Evolutionary conservation across 1,140 invertebrate species (phyloP), one percentile per base, ranked within the genome.

Genomic region (Pseudomyrmex concolor): DNA sequence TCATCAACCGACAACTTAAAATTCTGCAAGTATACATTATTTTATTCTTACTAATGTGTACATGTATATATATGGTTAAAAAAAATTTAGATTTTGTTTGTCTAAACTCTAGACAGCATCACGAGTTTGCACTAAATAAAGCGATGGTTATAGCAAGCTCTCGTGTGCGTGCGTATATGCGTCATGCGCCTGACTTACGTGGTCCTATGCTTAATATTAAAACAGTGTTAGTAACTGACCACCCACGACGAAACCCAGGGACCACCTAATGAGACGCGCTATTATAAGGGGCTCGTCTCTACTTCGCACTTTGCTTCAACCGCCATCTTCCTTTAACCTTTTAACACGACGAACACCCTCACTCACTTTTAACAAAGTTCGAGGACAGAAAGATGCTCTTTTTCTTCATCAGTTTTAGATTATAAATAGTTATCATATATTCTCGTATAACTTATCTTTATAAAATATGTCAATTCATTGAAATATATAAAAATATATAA

Each of bases 211-310:
- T 92, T 91, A 91, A 93, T 92, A 93, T 92, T 90, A 91, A 90
- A 90, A 92, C 91, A 91, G 92, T 93, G 91, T 92, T 93, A 91
- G 93, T 93, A 86, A 85, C 71, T 57, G 87, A 84, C 87, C 87
- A 88, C 87, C 87, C 87, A 87, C 83, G 87, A 70, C 48, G 87
- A 68, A 73, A 72, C 12, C 55, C 76, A 76, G 80, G 81, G 87
- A 88, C 87, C 87, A 88, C 87, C 87, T 86, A 88, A 88, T 63
- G 83, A 72, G 87, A 86, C 66, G 86, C 87, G 86, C 86, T 87
- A 88, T 87, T 88, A 88, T 85, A 87, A 88, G 87, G 83, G 83
- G 86, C 83, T 76, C 87, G 83, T 87, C 77, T 88, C 86, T 68
- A 88, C 86, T 88, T 88, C 87, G 87, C 87, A 88, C 87, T 88